Base-by-base conservation (phyloP, 2,888 invertebrate genomes). In the Vandiemenella viatica region DNA sequence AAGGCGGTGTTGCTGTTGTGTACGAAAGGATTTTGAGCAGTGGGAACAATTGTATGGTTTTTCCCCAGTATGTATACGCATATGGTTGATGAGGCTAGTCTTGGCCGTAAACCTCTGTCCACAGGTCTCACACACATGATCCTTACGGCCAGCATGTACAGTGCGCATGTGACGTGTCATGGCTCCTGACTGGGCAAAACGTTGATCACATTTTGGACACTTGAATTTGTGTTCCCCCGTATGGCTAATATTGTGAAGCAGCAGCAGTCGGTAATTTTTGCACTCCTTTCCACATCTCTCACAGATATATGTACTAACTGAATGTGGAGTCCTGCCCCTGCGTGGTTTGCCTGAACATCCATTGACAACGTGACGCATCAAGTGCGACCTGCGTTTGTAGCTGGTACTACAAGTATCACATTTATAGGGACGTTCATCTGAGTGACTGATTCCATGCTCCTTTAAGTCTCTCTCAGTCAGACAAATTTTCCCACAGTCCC, bases 191-290 rank as follows among this genome's bases (percentile, higher is more conserved):
- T 75, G 76, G 13, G 77, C 73, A 64, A 80, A 80, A 58, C 74
- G 74, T 56, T 76, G 77, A 4, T 78, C 79, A 61, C 80, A 80
- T 19, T 76, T 59, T 61, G 79, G 77, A 58, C 80, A 80, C 2
- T 76, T 74, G 62, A 73, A 78, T 1, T 79, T 76, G 42, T 76
- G 67, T 63, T 79, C 79, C 2, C 78, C 79, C 7, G 59, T 62
- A 45, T 67, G 67, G 41, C 64, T 65, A 51, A 66, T 65, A 63
- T 68, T 61, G 56, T 76, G 76, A 2, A 62, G 57, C 26, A 26
- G 21, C 20, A 52, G 16, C 15, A 46, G 37, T 21, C 48, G 16
- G 20, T 32, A n/a, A 2, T 48, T 37, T 20, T 44, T 17, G 15
- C 20, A 45, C 6, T 44, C 37, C 21, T 48, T 51, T 2, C 44